A percentile compares a stretch with the other conserved stretches of the same genome.
Evolutionary conservation across 2,888 invertebrate species (phyloP).

Genomic region (Pristionchus arcanus): DNA sequence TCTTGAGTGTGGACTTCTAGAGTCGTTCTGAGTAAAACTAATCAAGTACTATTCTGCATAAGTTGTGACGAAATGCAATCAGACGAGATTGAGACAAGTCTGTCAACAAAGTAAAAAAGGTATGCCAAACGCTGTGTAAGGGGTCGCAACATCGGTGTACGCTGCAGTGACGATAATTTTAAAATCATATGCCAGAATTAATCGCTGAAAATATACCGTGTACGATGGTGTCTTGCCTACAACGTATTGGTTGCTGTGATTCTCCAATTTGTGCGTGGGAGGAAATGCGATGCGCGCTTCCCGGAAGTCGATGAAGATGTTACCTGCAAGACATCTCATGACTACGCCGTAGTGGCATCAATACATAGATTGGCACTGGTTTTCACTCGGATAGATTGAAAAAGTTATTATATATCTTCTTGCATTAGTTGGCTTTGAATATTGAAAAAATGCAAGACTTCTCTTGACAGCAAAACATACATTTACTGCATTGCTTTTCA

Average conservation of each 20-base stretch:
- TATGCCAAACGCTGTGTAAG: too few relatives aligned
- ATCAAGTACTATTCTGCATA: neutral
- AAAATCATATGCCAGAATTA: too few relatives aligned
- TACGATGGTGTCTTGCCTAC: conserved; percentile 44
- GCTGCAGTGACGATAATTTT: too few relatives aligned
- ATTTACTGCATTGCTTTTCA: too few relatives aligned
- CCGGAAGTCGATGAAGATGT: conserved; percentile 44
- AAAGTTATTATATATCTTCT: too few relatives aligned
- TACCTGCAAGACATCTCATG: neutral
- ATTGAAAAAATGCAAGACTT: too few relatives aligned
- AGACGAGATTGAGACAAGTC: neutral
- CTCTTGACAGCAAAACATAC: neutral
- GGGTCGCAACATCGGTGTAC: too few relatives aligned
- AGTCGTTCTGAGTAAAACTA: neutral
- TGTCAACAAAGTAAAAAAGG: neutral
- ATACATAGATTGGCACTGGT: neutral
- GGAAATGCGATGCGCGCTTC: conserved; percentile 49
- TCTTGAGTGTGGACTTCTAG: too few relatives aligned
- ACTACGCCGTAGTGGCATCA: neutral
- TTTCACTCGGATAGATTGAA: too few relatives aligned
- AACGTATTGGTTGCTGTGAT: conserved; percentile 32
- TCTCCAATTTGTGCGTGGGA: conserved; percentile 52
- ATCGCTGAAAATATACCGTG: neutral
- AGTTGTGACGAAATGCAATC: too few relatives aligned
- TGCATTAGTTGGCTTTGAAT: too few relatives aligned